Conservation (phyloP, 2,888 invertebrate genomes). For the Dryadula phaetusa region DNA sequence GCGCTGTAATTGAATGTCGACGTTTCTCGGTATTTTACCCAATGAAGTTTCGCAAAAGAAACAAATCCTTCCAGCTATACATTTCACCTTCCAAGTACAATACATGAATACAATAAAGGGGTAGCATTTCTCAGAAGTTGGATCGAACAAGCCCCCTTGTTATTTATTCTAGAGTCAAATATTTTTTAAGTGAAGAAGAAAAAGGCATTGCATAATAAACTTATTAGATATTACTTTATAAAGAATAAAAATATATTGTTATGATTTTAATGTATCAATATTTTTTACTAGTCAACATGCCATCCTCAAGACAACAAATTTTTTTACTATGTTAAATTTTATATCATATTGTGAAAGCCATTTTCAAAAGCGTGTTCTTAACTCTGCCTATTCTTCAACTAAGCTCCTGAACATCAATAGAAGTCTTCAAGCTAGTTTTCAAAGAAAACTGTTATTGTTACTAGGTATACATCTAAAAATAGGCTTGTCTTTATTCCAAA, state of each 20-base stretch:
- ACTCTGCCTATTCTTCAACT: not conserved
- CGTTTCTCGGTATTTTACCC: conserved; percentile 13
- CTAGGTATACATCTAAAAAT: conserved; percentile 47
- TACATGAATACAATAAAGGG: conserved; percentile 15
- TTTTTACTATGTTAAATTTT: no score
- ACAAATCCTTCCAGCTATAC: conserved; percentile 19
- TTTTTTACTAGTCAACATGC: no score
- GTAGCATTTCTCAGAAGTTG: conserved; percentile 19
- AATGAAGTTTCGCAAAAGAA: conserved; percentile 10
- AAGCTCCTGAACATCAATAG: not conserved
- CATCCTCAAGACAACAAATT: no score
- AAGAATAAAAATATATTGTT: not conserved
- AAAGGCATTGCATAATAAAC: not conserved
- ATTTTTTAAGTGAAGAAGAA: not conserved
- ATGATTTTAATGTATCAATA: no score
- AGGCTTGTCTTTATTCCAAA: conserved; percentile 51
- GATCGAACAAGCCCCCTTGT: conserved; percentile 1
- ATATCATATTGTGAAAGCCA: not conserved
- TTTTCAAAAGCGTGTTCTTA: not conserved
- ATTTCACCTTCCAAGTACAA: conserved; percentile 15
- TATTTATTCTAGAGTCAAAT: conserved; percentile 3
- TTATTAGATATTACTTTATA: not conserved
- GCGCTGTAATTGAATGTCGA: not conserved
- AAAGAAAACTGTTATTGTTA: conserved; percentile 33
- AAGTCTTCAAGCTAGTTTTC: not conserved